Conservation (phyloP, 30 jellyfish, hydroid and myxozoan genomes). For the Chrysaora quinquecirrha region DNA sequence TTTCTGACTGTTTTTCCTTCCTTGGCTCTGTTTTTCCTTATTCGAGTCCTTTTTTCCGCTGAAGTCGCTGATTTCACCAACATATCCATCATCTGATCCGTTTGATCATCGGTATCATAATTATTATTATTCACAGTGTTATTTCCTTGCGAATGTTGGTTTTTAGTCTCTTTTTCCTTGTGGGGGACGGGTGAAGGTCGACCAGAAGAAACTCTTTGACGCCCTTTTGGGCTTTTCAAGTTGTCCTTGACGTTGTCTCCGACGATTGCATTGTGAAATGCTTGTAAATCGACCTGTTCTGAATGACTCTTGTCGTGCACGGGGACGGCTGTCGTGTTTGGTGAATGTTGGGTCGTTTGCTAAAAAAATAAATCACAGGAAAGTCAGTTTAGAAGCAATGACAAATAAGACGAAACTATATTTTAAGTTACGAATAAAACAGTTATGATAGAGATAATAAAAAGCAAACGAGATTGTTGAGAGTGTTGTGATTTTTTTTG, state of each 20-base stretch:
- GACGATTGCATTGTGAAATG: conserved; percentile 90
- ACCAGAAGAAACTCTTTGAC: conserved; percentile 53
- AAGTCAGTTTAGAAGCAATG: too few species aligned
- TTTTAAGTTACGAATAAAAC: too few species aligned
- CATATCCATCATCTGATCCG: conserved; percentile 99
- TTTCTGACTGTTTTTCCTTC: conserved; percentile 92
- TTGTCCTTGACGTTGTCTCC: conserved; percentile 64
- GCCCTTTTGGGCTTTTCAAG: conserved; percentile 67
- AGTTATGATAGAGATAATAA: too few species aligned
- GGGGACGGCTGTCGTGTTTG: conserved; percentile 93
- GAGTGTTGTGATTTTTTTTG: too few species aligned
- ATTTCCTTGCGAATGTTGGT: conserved; percentile 13
- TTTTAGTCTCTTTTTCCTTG: conserved; percentile 35
- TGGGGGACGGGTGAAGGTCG: conserved; percentile 43
- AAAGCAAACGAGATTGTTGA: too few species aligned
- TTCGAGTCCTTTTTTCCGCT: conserved; percentile 87
- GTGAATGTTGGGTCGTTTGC: conserved; percentile 25
- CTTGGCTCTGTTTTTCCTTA: conserved; percentile 86
- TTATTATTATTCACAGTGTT: conserved; percentile 55
- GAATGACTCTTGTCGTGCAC: conserved; percentile 35
- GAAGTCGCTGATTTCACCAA: conserved; percentile 96
- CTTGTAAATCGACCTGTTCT: conserved; percentile 76
- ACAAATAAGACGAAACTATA: too few species aligned
- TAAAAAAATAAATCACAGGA: neutral
- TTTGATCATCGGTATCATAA: conserved; percentile 98